These are phyloP conservation scores for Ormyrus nitidulus DNA, from an alignment of 2,888 invertebrate genomes.

Conservation along the genomic window DNA sequence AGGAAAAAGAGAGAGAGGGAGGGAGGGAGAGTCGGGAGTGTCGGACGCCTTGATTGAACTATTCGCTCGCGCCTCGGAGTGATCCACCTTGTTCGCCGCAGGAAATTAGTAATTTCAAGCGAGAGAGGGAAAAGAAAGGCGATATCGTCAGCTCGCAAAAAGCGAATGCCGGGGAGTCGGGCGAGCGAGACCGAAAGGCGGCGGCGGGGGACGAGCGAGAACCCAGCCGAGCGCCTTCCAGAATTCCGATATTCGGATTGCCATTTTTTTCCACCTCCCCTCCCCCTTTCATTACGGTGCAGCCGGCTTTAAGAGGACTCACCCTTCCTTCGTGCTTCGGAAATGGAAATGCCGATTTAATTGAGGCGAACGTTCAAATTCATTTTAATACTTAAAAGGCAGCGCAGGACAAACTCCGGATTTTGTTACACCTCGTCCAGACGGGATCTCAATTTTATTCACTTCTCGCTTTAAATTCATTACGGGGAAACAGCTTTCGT, in stretches of 20 bases:
- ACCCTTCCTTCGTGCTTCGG: not conserved
- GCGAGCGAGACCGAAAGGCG: not conserved
- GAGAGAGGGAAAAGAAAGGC: constrained; percentile 39
- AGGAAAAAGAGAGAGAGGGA: constrained; percentile 14
- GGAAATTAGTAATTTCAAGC: constrained; percentile 70
- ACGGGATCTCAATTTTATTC: constrained; percentile 22
- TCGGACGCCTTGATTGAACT: constrained; percentile 63
- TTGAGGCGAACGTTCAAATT: constrained; percentile 45
- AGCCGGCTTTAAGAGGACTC: not conserved
- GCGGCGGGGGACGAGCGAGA: not conserved
- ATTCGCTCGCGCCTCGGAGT: constrained; percentile 54
- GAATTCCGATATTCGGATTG: constrained; percentile 46
- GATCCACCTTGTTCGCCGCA: constrained; percentile 65
- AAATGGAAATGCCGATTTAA: constrained; percentile 52
- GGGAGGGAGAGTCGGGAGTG: constrained; percentile 28
- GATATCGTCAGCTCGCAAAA: constrained; percentile 47
- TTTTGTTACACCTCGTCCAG: constrained; percentile 18
- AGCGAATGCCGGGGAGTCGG: constrained; percentile 43
- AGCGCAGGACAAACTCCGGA: not conserved
- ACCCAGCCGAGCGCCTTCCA: constrained; percentile 21
- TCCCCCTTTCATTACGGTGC: not conserved
- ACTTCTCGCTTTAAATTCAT: not conserved
- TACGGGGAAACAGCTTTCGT: not conserved
- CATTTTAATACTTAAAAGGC: constrained; percentile 49
- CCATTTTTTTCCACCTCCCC: constrained; percentile 12